Evolutionary conservation across 2,888 invertebrate genomes (phyloP), one percentile per base, ranked within the genome.

Genomic region (Dolichopus griseipennis): DNA sequence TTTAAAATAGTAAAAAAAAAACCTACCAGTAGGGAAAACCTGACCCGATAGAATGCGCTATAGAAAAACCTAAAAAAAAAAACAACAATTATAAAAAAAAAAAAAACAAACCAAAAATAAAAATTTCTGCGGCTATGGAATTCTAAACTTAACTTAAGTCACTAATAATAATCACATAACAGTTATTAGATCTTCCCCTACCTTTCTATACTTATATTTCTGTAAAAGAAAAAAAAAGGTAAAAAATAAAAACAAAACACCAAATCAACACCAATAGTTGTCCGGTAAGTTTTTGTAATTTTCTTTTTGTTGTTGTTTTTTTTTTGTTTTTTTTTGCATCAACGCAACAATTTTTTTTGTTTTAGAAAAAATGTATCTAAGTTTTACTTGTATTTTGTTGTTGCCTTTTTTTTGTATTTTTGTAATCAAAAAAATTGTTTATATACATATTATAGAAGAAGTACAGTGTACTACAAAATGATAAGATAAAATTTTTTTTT

Each of bases 211-310:
- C 5, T 5, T 37, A 7, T 7, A 4, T 27, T 41, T 41, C 12
- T 41, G 8, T 41, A 52, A 18, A 52, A 6, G 52, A 52, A 18
- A 52, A 52, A 52, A 52, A 52, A 52, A 18, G 8, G 8, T 2
- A 41, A 41, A 41, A 41, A 41, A 41, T 27, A 41, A 41, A 41
- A 41, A 7, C 41, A 41, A 41, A 41, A 41, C 41, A 41, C 41
- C 41, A 41, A 41, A 41, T 41, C 41, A 41, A 41, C 41, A 41
- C 41, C 41, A 41, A 41, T 27, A 52, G 52, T 52, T 18, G 52
- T 52, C 52, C 52, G 52, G 52, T n/a, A n/a, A 52, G 52, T 52
- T 52, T 52, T 52, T 52, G 43, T 6, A n/a, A n/a, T n/a, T 52
- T 52, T 52, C 6, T 7, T 52, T 52, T 52, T 52, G 12, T 52